Percentiles rank a stretch among this genome's conserved stretches.
Evolutionary conservation across 37 sponge, comb jelly and placozoan genomes (phyloP).

Genomic region (Ianthella basta): DNA sequence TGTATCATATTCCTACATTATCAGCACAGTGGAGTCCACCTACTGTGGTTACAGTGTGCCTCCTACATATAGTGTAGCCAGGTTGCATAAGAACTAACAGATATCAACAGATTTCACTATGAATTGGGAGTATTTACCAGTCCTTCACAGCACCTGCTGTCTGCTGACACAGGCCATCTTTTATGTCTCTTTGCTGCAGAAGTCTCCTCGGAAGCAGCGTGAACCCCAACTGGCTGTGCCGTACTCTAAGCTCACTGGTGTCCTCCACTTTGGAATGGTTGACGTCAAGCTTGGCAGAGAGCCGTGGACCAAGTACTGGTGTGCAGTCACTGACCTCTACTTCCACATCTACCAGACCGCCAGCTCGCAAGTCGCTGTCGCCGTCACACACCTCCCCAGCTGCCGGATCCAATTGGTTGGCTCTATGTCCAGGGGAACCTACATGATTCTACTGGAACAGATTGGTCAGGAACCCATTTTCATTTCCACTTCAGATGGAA

Average conservation of each 20-base stretch:
- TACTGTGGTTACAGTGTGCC: no score
- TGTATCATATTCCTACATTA: no score
- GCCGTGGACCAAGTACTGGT: conserved; percentile 65
- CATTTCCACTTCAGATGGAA: conserved; percentile 37
- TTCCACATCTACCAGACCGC: conserved; percentile 68
- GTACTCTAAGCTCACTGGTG: neutral
- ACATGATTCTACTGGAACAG: conserved; percentile 27
- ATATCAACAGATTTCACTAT: no score
- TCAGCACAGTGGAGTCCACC: no score
- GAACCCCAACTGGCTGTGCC: neutral
- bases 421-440: neutral
- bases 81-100: no score
- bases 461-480: conserved; percentile 23
- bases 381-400: conserved; percentile 8
- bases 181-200: neutral
- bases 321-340: conserved; percentile 42
- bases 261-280: conserved; percentile 37
- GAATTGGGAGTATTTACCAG: no score
- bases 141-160: no score
- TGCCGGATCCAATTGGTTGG: conserved; percentile 16
- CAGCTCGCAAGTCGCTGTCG: conserved; percentile 28
- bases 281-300: conserved; percentile 50
- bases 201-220: neutral
- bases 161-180: neutral
- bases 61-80: no score